Conservation (phyloP, 2,888 invertebrate species). For the Pycnomerus fuliginosus region DNA sequence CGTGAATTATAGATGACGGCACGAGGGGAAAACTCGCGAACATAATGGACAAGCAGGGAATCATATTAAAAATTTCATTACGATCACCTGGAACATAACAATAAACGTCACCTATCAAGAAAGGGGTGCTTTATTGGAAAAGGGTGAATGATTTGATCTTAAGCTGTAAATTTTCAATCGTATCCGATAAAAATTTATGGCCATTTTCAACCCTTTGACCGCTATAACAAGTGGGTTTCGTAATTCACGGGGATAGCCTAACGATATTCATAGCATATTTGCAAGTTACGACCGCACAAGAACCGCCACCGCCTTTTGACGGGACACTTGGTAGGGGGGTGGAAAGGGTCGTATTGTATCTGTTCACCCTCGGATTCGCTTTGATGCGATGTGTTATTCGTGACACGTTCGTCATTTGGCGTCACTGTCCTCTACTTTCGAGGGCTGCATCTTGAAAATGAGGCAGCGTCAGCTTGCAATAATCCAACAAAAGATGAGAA, state of each 20-base stretch:
- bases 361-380: conserved; percentile 17
- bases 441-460: conserved; percentile 33
- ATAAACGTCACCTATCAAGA: no score
- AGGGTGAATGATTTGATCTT: conserved; percentile 12
- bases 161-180: conserved; percentile 16
- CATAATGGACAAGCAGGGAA: conserved; percentile 20
- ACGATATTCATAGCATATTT: conserved; percentile 36
- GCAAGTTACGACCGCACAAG: conserved; percentile 30
- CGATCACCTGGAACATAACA: conserved; percentile 12
- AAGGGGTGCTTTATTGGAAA: not conserved
- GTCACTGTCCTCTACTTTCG: conserved; percentile 32
- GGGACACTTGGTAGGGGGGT: conserved; percentile 26
- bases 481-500: conserved; percentile 20
- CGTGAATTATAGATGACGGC: conserved; percentile 24
- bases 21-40: conserved; percentile 10
- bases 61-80: conserved; percentile 23
- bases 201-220: conserved; percentile 22
- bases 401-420: conserved; percentile 40
- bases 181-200: conserved; percentile 13
- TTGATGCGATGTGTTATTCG: conserved; percentile 32
- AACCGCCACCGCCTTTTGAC: conserved; percentile 32
- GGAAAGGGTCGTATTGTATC: conserved; percentile 13
- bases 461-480: conserved; percentile 35
- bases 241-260: conserved; percentile 10
- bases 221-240: conserved; percentile 5